Base-by-base conservation (phyloP, 2,113 vertebrate species). In the Pelecanoides urinatrix region DNA sequence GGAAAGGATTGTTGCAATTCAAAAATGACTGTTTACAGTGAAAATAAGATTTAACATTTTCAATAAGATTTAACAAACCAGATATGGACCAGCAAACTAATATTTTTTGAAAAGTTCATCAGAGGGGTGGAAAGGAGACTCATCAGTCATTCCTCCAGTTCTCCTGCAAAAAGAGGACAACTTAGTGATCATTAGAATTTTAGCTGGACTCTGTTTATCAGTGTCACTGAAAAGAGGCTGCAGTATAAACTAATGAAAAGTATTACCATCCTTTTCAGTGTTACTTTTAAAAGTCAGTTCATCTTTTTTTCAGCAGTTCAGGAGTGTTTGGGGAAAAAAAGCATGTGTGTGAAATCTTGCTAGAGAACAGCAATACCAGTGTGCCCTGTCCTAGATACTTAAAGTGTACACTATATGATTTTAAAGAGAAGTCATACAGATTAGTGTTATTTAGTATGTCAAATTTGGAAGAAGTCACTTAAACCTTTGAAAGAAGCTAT, bases 321-420 rank as follows among this genome's bases (percentile, higher is more conserved):
- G 45, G 30, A 59, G 6, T 19, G 29, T 27, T 76, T 32, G 11
- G 17, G 22, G 17, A 36, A 38, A 6, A 53, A 10, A 30, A 17
- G 5, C 2, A 1, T 0, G 0, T 20, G 13, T 47, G 34, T 52
- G 32, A 73, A 42, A 53, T 71, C 5, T 70, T 66, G 27, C 56
- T 73, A 34, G 55, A 71, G 42, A 88, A 22, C 25, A 82, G 62
- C 40, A 68, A 0, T 68, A 87, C 36, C 29, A 44, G 8, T 53
- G 38, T 83, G 34, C 17, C 22, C 11, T 90, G 38, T 55, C 66
- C 45, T 61, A 38, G 10, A 16, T 26, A 62, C 8, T 58, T 59
- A 1, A 29, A 21, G 21, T 56, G 16, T 71, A n/a, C 4, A 4
- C 21, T 80, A 2, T 9, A 49, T 36, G 9, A 23, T 87, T 86